Conservation (phyloP, 2,888 invertebrate species). For the Girardia tigrina region DNA sequence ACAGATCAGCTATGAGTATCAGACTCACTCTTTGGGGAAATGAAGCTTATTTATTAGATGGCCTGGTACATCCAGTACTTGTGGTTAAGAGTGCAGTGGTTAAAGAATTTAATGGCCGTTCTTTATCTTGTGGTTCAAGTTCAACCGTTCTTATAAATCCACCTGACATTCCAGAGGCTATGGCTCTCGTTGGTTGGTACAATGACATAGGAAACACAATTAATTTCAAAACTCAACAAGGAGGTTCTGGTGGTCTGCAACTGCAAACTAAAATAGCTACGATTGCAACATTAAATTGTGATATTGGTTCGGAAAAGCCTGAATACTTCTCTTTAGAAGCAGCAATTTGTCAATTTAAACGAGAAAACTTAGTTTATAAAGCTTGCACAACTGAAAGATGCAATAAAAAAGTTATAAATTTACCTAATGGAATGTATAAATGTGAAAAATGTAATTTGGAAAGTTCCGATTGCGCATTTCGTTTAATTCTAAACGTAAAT, state of each 20-base stretch:
- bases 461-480: slow-evolving; percentile 69
- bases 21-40: slow-evolving; percentile 77
- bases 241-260: slow-evolving; percentile 40
- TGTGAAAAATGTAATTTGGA: slow-evolving; percentile 87
- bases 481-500: slow-evolving; percentile 66
- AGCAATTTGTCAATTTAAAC: slow-evolving; percentile 60
- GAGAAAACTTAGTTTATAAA: slow-evolving; percentile 73
- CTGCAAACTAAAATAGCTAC: slow-evolving; percentile 36
- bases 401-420: slow-evolving; percentile 83
- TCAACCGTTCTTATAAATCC: slow-evolving; percentile 29
- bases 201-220: slow-evolving; percentile 56
- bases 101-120: slow-evolving; percentile 61
- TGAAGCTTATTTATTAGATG: slow-evolving; percentile 52
- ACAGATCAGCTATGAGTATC: slow-evolving; percentile 65
- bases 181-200: slow-evolving; percentile 75
- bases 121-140: not conserved
- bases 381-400: slow-evolving; percentile 76
- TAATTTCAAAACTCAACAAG: slow-evolving; percentile 43
- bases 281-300: slow-evolving; percentile 58
- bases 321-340: slow-evolving; percentile 70
- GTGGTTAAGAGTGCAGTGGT: slow-evolving; percentile 71
- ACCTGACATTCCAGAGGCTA: slow-evolving; percentile 61
- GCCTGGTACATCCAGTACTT: slow-evolving; percentile 63
- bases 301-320: slow-evolving; percentile 60
- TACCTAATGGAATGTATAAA: slow-evolving; percentile 69